Evolutionary conservation across 2,797 vertebrate genomes (phyloP).

Genomic region (Molothrus ater): DNA sequence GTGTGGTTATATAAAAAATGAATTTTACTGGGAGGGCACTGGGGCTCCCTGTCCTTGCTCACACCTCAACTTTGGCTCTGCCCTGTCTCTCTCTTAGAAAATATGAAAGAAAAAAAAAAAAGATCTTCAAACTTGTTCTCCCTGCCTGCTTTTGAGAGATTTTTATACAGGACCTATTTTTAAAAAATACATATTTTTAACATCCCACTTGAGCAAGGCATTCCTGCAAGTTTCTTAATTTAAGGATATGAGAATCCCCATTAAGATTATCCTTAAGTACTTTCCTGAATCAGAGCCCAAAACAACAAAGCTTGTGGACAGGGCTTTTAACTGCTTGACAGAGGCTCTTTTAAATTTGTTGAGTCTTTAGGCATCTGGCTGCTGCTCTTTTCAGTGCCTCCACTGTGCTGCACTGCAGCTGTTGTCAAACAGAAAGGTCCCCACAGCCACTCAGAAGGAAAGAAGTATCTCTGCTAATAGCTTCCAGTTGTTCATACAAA

Average conservation of each 20-base stretch:
- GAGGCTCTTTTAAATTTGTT: slow-evolving; percentile 5
- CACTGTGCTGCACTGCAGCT: not conserved
- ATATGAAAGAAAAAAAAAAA: not conserved
- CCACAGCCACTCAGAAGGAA: not conserved
- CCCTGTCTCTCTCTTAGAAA: not conserved
- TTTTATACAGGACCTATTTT: not conserved
- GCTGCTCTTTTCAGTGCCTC: slow-evolving; percentile 1
- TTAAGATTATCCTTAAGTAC: slow-evolving; percentile 32
- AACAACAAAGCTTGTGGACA: not conserved
- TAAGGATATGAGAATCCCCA: not conserved
- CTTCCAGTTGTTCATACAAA: not conserved
- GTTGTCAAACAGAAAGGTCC: not conserved
- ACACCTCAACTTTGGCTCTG: not conserved
- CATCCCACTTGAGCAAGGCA: not conserved
- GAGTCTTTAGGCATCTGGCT: slow-evolving; percentile 34
- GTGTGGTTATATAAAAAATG: not conserved
- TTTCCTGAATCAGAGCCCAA: slow-evolving; percentile 49
- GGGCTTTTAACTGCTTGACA: slow-evolving; percentile 31
- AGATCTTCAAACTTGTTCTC: not conserved
- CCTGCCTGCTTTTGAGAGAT: not conserved
- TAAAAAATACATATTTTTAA: not conserved
- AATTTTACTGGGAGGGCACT: not conserved
- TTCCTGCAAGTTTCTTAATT: slow-evolving; percentile 27
- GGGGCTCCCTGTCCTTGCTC: not conserved
- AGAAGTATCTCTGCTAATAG: not conserved